Base-by-base conservation (phyloP, 2,113 vertebrate species). In the Galbula dea region DNA sequence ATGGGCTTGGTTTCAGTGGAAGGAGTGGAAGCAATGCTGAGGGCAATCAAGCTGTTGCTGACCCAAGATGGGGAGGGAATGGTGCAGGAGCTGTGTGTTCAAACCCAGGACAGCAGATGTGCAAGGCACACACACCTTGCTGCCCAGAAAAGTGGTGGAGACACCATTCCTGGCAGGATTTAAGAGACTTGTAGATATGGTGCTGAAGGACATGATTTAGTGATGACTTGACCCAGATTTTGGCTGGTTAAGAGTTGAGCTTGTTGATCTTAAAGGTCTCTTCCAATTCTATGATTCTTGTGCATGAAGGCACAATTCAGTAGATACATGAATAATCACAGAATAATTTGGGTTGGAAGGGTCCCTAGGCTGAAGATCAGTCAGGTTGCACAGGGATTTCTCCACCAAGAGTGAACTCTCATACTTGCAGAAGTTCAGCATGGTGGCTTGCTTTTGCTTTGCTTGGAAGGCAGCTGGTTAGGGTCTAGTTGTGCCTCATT, bases 51-150 rank as follows among this genome's bases (percentile, higher is more conserved):
- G 43, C 29, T 67, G 34, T 32, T 66, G 34, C 15, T 36, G 12
- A 55, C 6, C 4, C 0, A 0, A 1, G 0, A 0, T 9, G 30
- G 36, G 6, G 10, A 68, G 18, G 4, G 15, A 5, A 26, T 0
- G 0, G 7, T 11, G 12, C 19, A 30, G 23, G 14, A 71, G 7
- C 27, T 52, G 27, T 0, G 0, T 7, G 29, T 49, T 41, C 23
- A 23, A 67, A 22, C 4, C n/a, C 48, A 63, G 24, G 12, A 23
- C 4, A 49, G 43, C 17, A 46, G 24, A 5, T 39, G 17, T 39
- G 23, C 23, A 46, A 79, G 52, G 18, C 24, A 34, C 14, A 48
- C 13, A 19, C 10, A 12, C 3, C 12, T 22, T 10, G 23, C 26
- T 30, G 52, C 52, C 52, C 52, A 54, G 52, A 10, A 10, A 27